Percentiles rank a stretch among this genome's conserved stretches.
These are phyloP conservation scores for Clivina fossor DNA, from an alignment of 2,888 invertebrate species.

Conservation along the genomic window DNA sequence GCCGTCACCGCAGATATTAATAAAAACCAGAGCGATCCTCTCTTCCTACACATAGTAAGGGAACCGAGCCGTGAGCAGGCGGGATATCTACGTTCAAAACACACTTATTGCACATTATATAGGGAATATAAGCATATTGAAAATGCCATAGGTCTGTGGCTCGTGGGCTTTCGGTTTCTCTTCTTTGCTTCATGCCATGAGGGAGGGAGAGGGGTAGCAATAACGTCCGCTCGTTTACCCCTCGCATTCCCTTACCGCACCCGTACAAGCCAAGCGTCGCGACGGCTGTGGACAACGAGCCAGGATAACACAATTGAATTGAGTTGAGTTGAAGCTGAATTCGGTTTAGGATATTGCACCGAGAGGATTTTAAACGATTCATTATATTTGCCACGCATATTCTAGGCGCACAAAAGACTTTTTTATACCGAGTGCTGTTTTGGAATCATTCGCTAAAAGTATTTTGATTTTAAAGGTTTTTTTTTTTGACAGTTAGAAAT, in stretches of 20 bases:
- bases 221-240: constrained; percentile 13
- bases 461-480: too few relatives aligned
- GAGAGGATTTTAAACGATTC: constrained; percentile 50
- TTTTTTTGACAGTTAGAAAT: too few relatives aligned
- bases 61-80: constrained; percentile 3
- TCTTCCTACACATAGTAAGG: background rate
- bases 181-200: too few relatives aligned
- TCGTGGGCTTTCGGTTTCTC: constrained; percentile 43
- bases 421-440: too few relatives aligned
- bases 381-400: constrained; percentile 49
- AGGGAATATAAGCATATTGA: constrained; percentile 51
- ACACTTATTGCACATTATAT: constrained; percentile 47
- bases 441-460: too few relatives aligned
- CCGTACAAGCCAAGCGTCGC: background rate
- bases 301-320: constrained; percentile 26
- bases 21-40: constrained; percentile 41
- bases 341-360: constrained; percentile 46
- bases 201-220: constrained; percentile 40
- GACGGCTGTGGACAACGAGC: constrained; percentile 3
- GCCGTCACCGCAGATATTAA: constrained; percentile 41
- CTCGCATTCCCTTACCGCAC: constrained; percentile 1
- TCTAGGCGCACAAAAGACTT: too few relatives aligned
- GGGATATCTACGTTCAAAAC: constrained; percentile 38
- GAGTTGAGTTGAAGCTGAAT: constrained; percentile 15
- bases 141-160: constrained; percentile 47